phyloP scores from a whole-genome alignment of 1,140 invertebrate species.

The Drosophila murphyi region DNA sequence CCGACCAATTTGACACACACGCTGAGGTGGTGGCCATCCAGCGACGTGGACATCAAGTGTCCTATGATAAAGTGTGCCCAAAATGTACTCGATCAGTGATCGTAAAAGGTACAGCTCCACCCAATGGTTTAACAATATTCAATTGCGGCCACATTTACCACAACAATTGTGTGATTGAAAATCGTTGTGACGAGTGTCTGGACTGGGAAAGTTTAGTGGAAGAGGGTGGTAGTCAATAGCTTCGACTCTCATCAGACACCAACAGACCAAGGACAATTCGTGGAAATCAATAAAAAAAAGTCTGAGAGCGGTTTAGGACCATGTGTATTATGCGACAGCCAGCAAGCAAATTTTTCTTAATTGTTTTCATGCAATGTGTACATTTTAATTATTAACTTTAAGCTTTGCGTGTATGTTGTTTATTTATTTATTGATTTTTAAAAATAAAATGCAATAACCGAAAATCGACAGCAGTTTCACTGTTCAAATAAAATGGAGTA shows the following conservation, averaged over 20 bases:
- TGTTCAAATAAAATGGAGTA: background rate
- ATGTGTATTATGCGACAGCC: constrained; percentile 13
- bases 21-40: constrained; percentile 91
- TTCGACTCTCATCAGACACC: background rate
- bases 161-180: constrained; percentile 90
- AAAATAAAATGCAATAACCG: constrained; percentile 23
- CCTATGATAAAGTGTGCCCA: constrained; percentile 90
- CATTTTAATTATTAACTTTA: constrained; percentile 34
- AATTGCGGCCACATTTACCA: constrained; percentile 96
- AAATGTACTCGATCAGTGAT: constrained; percentile 89
- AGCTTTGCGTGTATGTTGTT: constrained; percentile 38
- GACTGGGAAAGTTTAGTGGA: constrained; percentile 27
- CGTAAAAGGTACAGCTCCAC: constrained; percentile 87
- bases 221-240: constrained; percentile 12
- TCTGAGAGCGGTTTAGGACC: constrained; percentile 21
- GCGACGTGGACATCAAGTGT: constrained; percentile 90
- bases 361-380: constrained; percentile 18
- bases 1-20: constrained; percentile 95
- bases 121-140: constrained; percentile 91
- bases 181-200: constrained; percentile 87
- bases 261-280: constrained; percentile 16
- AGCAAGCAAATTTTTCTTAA: constrained; percentile 7
- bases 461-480: background rate
- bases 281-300: constrained; percentile 12
- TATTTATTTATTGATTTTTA: constrained; percentile 51